Base-by-base conservation (phyloP, 2,797 vertebrate species). In the Gymnothorax javanicus region DNA sequence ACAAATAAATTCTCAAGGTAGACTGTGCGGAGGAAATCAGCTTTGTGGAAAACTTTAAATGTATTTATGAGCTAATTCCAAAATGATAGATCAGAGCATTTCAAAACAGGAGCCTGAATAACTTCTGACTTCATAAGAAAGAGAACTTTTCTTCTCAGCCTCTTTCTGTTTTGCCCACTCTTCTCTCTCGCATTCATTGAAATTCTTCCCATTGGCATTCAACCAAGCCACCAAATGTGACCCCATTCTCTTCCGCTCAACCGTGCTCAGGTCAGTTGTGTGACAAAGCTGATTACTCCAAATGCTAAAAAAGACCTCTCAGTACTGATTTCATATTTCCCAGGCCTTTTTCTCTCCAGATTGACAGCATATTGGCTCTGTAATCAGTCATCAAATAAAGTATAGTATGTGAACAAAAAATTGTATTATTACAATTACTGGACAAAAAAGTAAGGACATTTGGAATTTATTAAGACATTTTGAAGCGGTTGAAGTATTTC, bases 71-170 rank as follows among this genome's bases (percentile, higher is more conserved):
- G 7, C 52, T 81, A 64, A 27, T 86, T 23, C 23, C 60, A 86
- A 81, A 20, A 50, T 64, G 52, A 81, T 60, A 20, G 17, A 82
- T 86, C 77, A 54, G 43, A 23, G 75, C 27, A 91, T 87, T 93
- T 93, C 89, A 92, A 90, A 93, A 91, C 88, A 89, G 89, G 87
- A 54, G 62, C 87, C 82, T 67, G 82, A 90, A 92, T 23, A 7
- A 7, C 90, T 91, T 92, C 88, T 89, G 87, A 90, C 91, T 89
- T 90, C 92, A 93, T 91, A 87, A 71, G 23, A 87, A 83, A 85
- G 33, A 43, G 33, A 83, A 79, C 0, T 8, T 85, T 52, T 75
- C 27, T 77, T 52, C 67, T 77, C 54, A 43, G 33, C 33, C 33
- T 43, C 33, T 43, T 43, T 43, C 33, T 2, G 33, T 43, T 43